Base-by-base conservation (phyloP, 2,888 invertebrate genomes). In the Lathronympha strigana region DNA sequence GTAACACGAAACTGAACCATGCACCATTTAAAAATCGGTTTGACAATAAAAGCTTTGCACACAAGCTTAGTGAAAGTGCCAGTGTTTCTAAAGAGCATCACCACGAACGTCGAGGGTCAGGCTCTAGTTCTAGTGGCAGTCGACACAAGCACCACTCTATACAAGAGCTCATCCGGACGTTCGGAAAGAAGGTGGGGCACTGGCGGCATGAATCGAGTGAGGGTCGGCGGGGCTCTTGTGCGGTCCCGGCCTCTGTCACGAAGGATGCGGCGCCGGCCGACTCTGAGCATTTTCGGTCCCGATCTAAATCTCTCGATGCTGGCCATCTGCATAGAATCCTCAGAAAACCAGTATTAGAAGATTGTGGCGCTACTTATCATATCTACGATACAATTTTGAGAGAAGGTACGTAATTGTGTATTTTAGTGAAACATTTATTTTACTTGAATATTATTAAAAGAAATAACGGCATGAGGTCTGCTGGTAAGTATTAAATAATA, bases 361-460 rank as follows among this genome's bases (percentile, higher is more conserved):
- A 97, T 79, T 96, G 96, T 79, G 96, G 95, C 58, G 94, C 96
- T 8, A 97, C 96, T 4, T 97, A 97, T 80, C 93, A 94, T 80
- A 96, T 97, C 76, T 97, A 94, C 83, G 96, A 97, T 72, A 93
- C 94, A 72, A 97, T 97, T 77, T 90, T 97, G 25, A 83, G 80
- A 83, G 89, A 91, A 90, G 91, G 91, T 91, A 88, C 69, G 64
- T 68, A 15, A 19, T 43, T 28, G 0, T n/a, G 0, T 15, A 43
- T 31, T 28, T 21, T 55, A 55, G 28, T 43, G 19, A 43, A 17
- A 4, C 4, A 40, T 21, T 21, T n/a, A n/a, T 38, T 38, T 33
- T 33, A 33, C 9, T 33, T 9, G 3, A 25, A 6, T 25, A 1
- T 13, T 13, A 4, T 13, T 13, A 13, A n/a, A 2, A 4, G 15